Conservation (phyloP, 2,797 vertebrate genomes). For the Phyllotis vaccarum region DNA sequence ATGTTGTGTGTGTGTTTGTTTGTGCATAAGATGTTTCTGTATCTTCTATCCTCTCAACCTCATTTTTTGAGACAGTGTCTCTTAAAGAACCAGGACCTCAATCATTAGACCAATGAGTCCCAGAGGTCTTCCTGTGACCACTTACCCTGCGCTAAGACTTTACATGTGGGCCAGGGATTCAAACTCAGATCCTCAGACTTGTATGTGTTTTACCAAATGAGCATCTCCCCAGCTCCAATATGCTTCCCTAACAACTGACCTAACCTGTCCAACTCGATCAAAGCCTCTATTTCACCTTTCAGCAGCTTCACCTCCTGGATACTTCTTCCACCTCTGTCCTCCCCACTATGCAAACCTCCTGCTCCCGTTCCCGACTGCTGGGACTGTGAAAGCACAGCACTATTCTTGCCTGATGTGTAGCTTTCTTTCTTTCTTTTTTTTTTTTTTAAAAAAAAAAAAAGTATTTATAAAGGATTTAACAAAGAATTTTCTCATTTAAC, state of each 20-base stretch:
- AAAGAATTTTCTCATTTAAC: constrained; percentile 6
- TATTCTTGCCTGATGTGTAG: neutral
- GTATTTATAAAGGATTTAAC: constrained; percentile 12
- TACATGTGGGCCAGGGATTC: neutral
- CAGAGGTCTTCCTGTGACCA: neutral
- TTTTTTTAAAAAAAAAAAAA: neutral
- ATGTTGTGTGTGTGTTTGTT: neutral
- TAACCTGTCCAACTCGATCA: neutral
- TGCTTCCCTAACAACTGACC: neutral
- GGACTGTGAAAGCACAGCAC: neutral
- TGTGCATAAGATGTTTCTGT: neutral
- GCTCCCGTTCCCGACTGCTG: neutral
- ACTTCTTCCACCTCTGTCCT: neutral
- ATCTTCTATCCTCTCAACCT: neutral
- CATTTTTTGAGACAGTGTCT: neutral
- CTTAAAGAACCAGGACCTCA: neutral
- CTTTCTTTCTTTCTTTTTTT: too few relatives aligned
- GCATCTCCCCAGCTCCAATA: neutral
- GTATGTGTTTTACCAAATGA: neutral
- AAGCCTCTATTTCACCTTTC: neutral
- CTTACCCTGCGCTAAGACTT: neutral
- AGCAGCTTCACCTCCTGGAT: neutral
- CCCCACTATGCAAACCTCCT: neutral
- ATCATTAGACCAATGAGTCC: neutral
- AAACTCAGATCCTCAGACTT: neutral